Percentiles rank a stretch among this genome's conserved stretches.
These are phyloP conservation scores for Caenorhabditis sp. DNA, from an alignment of 2,888 invertebrate genomes.

Conservation along the genomic window DNA sequence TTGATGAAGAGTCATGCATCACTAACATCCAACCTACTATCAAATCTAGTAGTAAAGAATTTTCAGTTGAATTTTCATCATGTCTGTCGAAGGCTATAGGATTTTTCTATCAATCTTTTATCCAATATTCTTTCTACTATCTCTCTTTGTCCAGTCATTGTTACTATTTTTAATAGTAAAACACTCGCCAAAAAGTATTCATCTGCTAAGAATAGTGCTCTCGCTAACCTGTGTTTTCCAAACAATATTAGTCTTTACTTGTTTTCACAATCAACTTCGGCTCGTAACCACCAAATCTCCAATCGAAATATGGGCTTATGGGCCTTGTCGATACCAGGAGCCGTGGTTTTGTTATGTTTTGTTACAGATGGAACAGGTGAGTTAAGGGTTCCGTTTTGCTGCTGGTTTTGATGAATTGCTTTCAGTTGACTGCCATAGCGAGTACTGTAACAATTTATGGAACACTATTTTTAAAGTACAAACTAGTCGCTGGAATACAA, in stretches of 20 bases:
- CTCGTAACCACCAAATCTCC: background rate
- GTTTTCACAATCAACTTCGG: background rate
- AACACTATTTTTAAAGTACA: constrained; percentile 24
- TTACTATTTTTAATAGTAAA: background rate
- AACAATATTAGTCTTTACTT: background rate
- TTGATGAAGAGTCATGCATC: background rate
- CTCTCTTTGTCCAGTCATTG: background rate
- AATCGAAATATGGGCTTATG: constrained; percentile 2
- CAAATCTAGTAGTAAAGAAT: background rate
- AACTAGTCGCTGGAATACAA: constrained; percentile 20
- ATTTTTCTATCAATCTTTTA: background rate
- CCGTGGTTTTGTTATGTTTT: background rate
- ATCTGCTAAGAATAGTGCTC: background rate
- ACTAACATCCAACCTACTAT: background rate
- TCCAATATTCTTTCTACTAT: background rate
- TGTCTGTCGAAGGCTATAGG: background rate
- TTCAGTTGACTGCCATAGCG: constrained; percentile 13
- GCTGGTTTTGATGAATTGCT: background rate
- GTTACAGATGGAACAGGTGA: constrained; percentile 1
- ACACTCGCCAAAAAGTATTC: constrained; percentile 2
- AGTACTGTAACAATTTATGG: constrained; percentile 25
- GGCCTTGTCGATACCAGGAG: constrained; percentile 1
- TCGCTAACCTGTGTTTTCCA: background rate
- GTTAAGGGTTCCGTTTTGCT: background rate
- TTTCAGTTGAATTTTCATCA: background rate